These are phyloP conservation scores for Aphodius sticticus DNA, from an alignment of 2,888 invertebrate genomes.

Conservation along the genomic window DNA sequence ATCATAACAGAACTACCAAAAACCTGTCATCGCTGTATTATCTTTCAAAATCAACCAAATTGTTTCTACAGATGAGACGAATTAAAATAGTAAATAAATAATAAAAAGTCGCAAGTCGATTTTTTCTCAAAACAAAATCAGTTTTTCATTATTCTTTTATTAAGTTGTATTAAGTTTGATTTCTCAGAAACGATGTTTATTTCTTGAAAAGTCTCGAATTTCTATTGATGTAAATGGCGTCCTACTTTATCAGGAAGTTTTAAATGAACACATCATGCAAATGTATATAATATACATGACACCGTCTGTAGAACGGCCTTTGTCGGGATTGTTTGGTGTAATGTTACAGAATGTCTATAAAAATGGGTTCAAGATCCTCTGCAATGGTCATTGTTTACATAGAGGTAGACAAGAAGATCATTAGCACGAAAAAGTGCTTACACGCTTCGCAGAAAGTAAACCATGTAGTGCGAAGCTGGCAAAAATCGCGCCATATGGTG, in stretches of 20 bases:
- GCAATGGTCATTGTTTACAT: neutral
- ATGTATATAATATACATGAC: neutral
- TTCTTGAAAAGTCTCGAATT: too few relatives aligned
- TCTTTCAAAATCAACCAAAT: too few relatives aligned
- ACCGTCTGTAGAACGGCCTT: neutral
- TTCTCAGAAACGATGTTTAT: too few relatives aligned
- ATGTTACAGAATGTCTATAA: neutral
- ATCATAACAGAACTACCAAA: too few relatives aligned
- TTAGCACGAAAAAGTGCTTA: conserved; percentile 4
- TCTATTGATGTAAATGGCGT: too few relatives aligned
- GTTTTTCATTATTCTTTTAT: too few relatives aligned
- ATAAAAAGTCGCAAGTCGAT: too few relatives aligned
- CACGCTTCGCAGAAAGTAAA: neutral
- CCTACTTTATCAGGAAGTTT: neutral
- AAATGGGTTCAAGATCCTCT: neutral
- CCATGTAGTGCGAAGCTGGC: conserved; percentile 11
- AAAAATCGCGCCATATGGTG: conserved; percentile 17
- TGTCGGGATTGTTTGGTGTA: neutral
- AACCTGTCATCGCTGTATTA: too few relatives aligned
- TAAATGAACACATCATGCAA: neutral
- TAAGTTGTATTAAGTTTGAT: too few relatives aligned
- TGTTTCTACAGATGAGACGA: too few relatives aligned
- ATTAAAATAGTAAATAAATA: too few relatives aligned
- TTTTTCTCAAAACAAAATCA: too few relatives aligned
- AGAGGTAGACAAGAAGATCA: neutral